phyloP scores from a whole-genome alignment of 2,888 invertebrate species.

The Altica lythri region DNA sequence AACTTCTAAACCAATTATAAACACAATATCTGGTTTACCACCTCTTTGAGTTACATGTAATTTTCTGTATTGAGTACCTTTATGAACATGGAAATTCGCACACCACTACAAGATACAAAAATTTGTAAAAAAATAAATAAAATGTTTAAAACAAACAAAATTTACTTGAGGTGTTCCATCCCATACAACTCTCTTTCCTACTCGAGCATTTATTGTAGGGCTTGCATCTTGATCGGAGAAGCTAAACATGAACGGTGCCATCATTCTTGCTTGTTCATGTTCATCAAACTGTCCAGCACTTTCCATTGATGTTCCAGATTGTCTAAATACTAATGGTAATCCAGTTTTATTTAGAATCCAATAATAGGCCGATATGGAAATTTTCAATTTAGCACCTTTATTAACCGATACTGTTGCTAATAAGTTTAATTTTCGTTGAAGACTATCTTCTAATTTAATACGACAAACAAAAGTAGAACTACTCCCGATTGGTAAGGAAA shows the following conservation, averaged over 20 bases:
- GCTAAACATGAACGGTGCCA: slow-evolving; percentile 90
- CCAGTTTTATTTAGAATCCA: slow-evolving; percentile 98
- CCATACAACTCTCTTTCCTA: slow-evolving; percentile 68
- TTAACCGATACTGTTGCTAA: slow-evolving; percentile 61
- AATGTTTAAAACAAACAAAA: slow-evolving; percentile 7
- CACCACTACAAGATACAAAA: slow-evolving; percentile 73
- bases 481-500: slow-evolving; percentile 48
- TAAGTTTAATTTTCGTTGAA: slow-evolving; percentile 75
- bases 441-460: slow-evolving; percentile 75
- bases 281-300: slow-evolving; percentile 92
- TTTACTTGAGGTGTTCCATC: slow-evolving; percentile 62
- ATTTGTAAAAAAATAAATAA: slow-evolving; percentile 6
- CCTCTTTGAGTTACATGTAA: slow-evolving; percentile 65
- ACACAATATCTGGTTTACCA: slow-evolving; percentile 72
- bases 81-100: slow-evolving; percentile 79
- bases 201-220: slow-evolving; percentile 74
- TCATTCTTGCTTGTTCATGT: slow-evolving; percentile 91
- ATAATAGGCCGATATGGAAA: slow-evolving; percentile 79
- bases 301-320: slow-evolving; percentile 77
- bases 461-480: slow-evolving; percentile 48
- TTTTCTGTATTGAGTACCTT: slow-evolving; percentile 55
- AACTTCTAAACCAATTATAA: slow-evolving; percentile 87
- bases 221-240: slow-evolving; percentile 89
- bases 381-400: slow-evolving; percentile 53
- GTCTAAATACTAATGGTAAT: slow-evolving; percentile 88